Evolutionary conservation across 2,888 invertebrate genomes (phyloP).

Genomic region (Erynnis tages): DNA sequence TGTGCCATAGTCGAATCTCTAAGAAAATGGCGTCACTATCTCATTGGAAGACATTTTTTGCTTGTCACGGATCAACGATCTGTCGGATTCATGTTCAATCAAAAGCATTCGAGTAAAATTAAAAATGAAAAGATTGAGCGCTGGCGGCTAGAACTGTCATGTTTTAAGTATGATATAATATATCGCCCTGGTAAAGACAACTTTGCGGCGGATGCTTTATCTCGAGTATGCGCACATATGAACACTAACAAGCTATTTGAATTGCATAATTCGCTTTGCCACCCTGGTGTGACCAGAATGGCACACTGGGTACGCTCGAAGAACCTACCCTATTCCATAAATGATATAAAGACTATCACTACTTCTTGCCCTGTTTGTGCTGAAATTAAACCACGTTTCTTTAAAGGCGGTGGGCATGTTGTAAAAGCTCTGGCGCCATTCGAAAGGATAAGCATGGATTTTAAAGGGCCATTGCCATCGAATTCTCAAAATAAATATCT

Average conservation of each 20-base stretch:
- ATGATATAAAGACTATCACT: constrained; percentile 27
- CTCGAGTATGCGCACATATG: constrained; percentile 26
- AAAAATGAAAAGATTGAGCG: constrained; percentile 33
- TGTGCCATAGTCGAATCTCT: constrained; percentile 1
- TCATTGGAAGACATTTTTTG: constrained; percentile 20
- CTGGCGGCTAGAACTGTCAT: constrained; percentile 32
- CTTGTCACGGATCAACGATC: constrained; percentile 30
- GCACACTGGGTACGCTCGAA: constrained; percentile 25
- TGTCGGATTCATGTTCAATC: constrained; percentile 30
- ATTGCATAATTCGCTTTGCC: constrained; percentile 23
- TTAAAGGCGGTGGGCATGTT: constrained; percentile 2
- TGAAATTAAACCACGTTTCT: constrained; percentile 29
- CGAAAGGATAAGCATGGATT: constrained; percentile 31
- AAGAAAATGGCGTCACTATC: constrained; percentile 23
- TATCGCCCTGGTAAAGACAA: constrained; percentile 33
- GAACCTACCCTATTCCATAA: constrained; percentile 26
- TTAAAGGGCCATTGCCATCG: constrained; percentile 31
- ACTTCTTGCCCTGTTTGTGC: constrained; percentile 23
- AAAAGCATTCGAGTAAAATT: constrained; percentile 27
- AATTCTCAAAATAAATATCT: constrained; percentile 27
- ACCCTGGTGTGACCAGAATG: constrained; percentile 23
- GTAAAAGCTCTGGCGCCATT: constrained; percentile 31
- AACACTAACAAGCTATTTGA: constrained; percentile 16
- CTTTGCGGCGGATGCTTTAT: constrained; percentile 31
- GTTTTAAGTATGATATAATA: constrained; percentile 34